A percentile compares a stretch with the other conserved stretches of the same genome.
phyloP scores from a whole-genome alignment of 2,888 invertebrate species.

The Nasonovia ribisnigri region DNA sequence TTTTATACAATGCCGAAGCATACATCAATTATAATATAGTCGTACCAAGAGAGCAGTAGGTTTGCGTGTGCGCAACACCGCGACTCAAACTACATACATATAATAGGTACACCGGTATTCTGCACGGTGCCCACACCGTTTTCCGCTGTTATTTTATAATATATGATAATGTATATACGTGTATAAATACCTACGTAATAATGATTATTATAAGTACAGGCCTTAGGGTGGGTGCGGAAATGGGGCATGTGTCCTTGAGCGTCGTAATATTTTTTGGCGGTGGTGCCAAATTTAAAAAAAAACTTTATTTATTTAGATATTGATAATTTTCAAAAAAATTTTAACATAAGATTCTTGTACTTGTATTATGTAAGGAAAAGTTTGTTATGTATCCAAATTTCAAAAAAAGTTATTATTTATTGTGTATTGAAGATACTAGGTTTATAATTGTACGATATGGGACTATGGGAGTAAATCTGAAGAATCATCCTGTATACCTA shows the following conservation, averaged over 20 bases:
- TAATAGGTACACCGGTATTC: not conserved
- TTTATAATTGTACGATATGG: not conserved
- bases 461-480: too few relatives aligned
- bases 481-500: too few relatives aligned
- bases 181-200: not conserved
- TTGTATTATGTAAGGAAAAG: not conserved
- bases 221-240: not conserved
- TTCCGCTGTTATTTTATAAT: not conserved
- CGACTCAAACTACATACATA: not conserved
- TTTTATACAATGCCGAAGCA: not conserved
- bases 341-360: not conserved
- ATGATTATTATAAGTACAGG: not conserved
- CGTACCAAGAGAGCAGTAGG: not conserved
- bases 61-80: not conserved
- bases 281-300: not conserved
- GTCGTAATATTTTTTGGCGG: not conserved
- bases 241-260: too few relatives aligned
- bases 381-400: not conserved
- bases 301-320: not conserved
- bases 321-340: too few relatives aligned
- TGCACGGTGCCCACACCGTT: not conserved
- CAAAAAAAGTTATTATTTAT: not conserved
- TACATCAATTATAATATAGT: not conserved
- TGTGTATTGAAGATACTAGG: not conserved
- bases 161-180: not conserved